A percentile compares a stretch with the other conserved stretches of the same genome.
phyloP scores from a whole-genome alignment of 2,113 vertebrate species.

The Panthera tigris region DNA sequence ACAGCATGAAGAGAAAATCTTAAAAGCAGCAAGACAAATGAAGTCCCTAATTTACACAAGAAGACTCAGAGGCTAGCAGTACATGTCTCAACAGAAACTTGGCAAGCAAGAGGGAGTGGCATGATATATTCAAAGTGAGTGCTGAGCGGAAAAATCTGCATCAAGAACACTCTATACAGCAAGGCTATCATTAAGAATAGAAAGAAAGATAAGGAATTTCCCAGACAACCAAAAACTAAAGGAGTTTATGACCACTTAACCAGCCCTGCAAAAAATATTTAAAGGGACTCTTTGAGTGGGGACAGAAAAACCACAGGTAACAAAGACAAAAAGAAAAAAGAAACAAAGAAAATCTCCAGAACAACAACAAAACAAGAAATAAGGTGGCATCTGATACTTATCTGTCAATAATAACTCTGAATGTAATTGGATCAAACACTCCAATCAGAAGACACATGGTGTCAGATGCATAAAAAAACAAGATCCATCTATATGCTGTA shows the following conservation, averaged over 20 bases:
- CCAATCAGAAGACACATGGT: neutral
- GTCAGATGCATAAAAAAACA: neutral
- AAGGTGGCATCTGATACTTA: neutral
- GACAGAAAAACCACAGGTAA: neutral
- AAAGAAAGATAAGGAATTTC: neutral
- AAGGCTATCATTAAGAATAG: neutral
- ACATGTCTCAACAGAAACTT: neutral
- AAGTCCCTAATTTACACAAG: neutral
- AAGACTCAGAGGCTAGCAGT: neutral
- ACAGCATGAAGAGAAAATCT: neutral
- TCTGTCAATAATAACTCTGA: neutral
- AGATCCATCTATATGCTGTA: neutral
- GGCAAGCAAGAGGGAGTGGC: neutral
- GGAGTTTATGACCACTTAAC: neutral
- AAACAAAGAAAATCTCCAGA: neutral
- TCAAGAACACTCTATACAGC: neutral
- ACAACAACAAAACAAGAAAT: neutral
- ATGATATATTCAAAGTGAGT: neutral
- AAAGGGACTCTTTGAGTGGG: neutral
- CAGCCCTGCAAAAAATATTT: neutral
- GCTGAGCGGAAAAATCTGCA: neutral
- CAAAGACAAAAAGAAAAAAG: neutral
- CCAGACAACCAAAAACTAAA: neutral
- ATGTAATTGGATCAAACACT: neutral
- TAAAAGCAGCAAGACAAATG: neutral